A percentile compares a stretch with the other conserved stretches of the same genome.
Conservation (phyloP, 2,113 vertebrate species). For the Epinephelus moara region DNA sequence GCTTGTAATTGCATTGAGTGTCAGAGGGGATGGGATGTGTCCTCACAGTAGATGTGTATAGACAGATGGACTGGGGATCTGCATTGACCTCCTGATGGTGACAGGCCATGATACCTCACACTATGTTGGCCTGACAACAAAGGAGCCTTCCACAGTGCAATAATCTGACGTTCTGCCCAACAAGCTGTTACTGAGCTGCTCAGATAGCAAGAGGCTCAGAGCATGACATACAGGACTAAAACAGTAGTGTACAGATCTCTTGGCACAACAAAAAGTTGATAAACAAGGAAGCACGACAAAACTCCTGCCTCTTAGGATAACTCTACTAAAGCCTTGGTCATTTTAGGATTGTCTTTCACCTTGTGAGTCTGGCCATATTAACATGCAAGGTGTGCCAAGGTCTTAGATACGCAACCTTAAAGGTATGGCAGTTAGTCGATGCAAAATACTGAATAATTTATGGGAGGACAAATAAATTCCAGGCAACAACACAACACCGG, state of each 20-base stretch:
- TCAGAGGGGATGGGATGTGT: slow-evolving; percentile 65
- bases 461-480: slow-evolving; percentile 85
- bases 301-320: slow-evolving; percentile 28
- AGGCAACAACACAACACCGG: slow-evolving; percentile 78
- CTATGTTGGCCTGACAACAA: slow-evolving; percentile 78
- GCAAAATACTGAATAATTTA: slow-evolving; percentile 88
- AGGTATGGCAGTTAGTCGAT: slow-evolving; percentile 87
- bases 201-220: slow-evolving; percentile 41
- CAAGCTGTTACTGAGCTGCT: slow-evolving; percentile 72
- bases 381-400: slow-evolving; percentile 83
- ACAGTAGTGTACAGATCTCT: not conserved
- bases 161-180: slow-evolving; percentile 72
- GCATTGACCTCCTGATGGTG: slow-evolving; percentile 68
- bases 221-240: not conserved
- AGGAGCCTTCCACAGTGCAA: slow-evolving; percentile 63
- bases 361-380: slow-evolving; percentile 70
- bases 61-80: slow-evolving; percentile 82
- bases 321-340: slow-evolving; percentile 45
- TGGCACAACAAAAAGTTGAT: slow-evolving; percentile 5
- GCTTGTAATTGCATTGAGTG: slow-evolving; percentile 75
- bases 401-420: slow-evolving; percentile 80
- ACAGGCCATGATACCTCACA: slow-evolving; percentile 73
- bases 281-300: slow-evolving; percentile 25
- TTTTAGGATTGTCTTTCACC: slow-evolving; percentile 68
- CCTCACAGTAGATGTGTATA: slow-evolving; percentile 67